These are phyloP conservation scores for Drosophila pandora DNA, from an alignment of 1,140 invertebrate species.

Conservation along the genomic window DNA sequence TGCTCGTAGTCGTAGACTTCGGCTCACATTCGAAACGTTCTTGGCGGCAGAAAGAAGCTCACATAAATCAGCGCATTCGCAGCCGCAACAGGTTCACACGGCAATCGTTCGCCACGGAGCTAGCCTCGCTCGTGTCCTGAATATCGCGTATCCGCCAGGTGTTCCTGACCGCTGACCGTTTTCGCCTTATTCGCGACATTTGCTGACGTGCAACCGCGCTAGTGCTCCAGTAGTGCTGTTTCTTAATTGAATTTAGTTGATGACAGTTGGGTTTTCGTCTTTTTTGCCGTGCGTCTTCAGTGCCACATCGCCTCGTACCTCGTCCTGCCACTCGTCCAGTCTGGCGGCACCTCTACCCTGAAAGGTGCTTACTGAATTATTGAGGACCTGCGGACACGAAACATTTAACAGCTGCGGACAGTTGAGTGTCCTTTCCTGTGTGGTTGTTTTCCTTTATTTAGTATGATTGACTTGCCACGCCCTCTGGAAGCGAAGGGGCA, in stretches of 20 bases:
- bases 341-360: conserved; percentile 6
- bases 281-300: neutral
- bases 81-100: conserved; percentile 77
- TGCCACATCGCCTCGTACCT: neutral
- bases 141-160: conserved; percentile 26
- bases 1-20: conserved; percentile 20
- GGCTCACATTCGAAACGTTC: conserved; percentile 41
- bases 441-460: conserved; percentile 9
- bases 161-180: conserved; percentile 1
- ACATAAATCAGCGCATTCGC: conserved; percentile 72
- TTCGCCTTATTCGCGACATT: neutral
- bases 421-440: conserved; percentile 11
- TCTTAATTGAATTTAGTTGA: conserved; percentile 69
- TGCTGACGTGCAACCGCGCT: conserved; percentile 5
- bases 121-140: conserved; percentile 50
- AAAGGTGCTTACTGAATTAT: conserved; percentile 63
- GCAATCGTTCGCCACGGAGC: conserved; percentile 74
- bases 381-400: conserved; percentile 55
- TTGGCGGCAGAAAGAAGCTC: conserved; percentile 42
- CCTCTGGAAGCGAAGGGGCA: conserved; percentile 13
- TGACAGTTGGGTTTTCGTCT: conserved; percentile 9
- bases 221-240: conserved; percentile 18
- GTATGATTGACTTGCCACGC: conserved; percentile 38
- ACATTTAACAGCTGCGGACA: conserved; percentile 30
- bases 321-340: conserved; percentile 26